These are phyloP conservation scores for Drosophila pseudotakahashii DNA, from an alignment of 2,888 invertebrate species.

Conservation along the genomic window DNA sequence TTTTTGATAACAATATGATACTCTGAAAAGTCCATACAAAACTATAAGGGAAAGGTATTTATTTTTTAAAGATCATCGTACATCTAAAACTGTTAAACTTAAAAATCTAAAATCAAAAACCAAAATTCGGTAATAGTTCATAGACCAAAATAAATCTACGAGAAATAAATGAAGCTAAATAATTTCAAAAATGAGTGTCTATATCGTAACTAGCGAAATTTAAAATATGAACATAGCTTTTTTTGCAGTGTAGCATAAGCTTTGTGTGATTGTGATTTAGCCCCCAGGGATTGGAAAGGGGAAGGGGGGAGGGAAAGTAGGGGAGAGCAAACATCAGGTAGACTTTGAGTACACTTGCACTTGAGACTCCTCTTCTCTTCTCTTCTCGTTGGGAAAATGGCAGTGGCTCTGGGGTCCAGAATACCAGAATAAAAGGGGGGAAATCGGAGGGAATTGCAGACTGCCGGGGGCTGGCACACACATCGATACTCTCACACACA, in stretches of 20 bases:
- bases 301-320: slow-evolving; percentile 2
- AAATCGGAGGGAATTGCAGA: slow-evolving; percentile 20
- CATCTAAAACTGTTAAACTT: no score
- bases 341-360: slow-evolving; percentile 53
- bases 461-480: slow-evolving; percentile 20
- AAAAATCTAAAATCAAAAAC: no score
- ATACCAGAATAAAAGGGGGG: slow-evolving; percentile 1
- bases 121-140: no score
- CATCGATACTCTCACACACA: slow-evolving; percentile 4
- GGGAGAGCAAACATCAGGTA: slow-evolving; percentile 44
- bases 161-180: neutral
- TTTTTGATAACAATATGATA: no score
- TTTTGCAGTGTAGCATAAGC: slow-evolving; percentile 12
- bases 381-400: slow-evolving; percentile 8
- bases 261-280: slow-evolving; percentile 44
- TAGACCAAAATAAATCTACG: no score
- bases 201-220: neutral
- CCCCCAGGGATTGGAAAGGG: slow-evolving; percentile 37
- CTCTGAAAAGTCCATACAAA: no score
- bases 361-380: slow-evolving; percentile 36
- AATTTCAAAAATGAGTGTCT: no score
- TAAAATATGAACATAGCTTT: neutral
- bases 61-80: no score
- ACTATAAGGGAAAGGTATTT: no score
- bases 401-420: slow-evolving; percentile 4